These are phyloP conservation scores for Lasioglossum calceatum DNA, from an alignment of 2,888 invertebrate genomes.

Conservation along the genomic window DNA sequence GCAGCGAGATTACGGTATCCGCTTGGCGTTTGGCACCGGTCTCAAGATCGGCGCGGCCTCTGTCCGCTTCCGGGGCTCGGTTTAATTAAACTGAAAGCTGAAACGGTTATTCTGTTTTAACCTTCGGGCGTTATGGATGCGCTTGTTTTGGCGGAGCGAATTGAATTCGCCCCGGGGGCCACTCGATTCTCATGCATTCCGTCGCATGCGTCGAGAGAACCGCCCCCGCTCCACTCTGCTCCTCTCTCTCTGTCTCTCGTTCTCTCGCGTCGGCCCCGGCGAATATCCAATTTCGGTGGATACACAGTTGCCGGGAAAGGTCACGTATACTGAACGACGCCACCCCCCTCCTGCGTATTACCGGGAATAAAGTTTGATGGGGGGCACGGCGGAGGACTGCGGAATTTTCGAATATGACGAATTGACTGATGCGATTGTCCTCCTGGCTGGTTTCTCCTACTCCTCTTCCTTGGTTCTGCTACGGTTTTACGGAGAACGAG, in stretches of 20 bases:
- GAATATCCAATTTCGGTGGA: slow-evolving; percentile 53
- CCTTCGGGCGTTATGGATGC: slow-evolving; percentile 23
- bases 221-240: background rate
- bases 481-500: slow-evolving; percentile 36
- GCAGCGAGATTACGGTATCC: slow-evolving; percentile 2
- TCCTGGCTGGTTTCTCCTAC: background rate
- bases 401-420: slow-evolving; percentile 56
- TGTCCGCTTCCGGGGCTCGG: slow-evolving; percentile 26
- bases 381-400: slow-evolving; percentile 42
- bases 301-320: slow-evolving; percentile 50
- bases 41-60: slow-evolving; percentile 8
- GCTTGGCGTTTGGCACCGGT: slow-evolving; percentile 15
- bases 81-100: slow-evolving; percentile 63
- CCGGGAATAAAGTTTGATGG: slow-evolving; percentile 56
- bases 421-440: slow-evolving; percentile 38
- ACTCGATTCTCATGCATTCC: slow-evolving; percentile 20
- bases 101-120: slow-evolving; percentile 38
- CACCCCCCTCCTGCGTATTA: slow-evolving; percentile 37
- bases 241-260: background rate
- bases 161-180: slow-evolving; percentile 26
- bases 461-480: background rate
- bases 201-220: background rate
- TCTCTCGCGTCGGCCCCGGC: slow-evolving; percentile 20
- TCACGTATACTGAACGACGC: slow-evolving; percentile 50
- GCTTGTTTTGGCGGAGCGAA: slow-evolving; percentile 44